Percentiles rank a stretch among this genome's conserved stretches.
Evolutionary conservation across 2,888 invertebrate species (phyloP).

Genomic region (Clistopyga incitator): DNA sequence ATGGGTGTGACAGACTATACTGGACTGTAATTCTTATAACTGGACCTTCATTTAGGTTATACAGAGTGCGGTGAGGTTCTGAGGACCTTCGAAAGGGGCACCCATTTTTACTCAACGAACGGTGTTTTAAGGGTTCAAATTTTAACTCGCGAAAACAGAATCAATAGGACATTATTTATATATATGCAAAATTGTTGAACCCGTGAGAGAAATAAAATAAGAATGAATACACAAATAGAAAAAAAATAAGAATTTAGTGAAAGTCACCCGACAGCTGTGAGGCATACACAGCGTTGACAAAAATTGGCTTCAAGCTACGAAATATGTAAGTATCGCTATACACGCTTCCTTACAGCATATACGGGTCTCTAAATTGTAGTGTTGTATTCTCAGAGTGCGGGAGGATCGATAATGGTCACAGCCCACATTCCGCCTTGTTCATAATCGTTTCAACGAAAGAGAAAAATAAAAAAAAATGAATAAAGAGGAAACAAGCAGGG

Average conservation of each 20-base stretch:
- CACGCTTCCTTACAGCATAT: neutral
- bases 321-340: conserved; percentile 8
- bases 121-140: no score
- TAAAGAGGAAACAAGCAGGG: conserved; percentile 45
- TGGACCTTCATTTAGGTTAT: no score
- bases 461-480: conserved; percentile 39
- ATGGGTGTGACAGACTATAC: no score
- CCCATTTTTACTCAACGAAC: no score
- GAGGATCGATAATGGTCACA: conserved; percentile 56
- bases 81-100: no score
- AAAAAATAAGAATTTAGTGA: neutral
- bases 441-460: conserved; percentile 63
- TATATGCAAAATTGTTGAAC: no score
- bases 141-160: no score
- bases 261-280: neutral
- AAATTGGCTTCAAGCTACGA: neutral
- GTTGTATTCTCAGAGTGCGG: conserved; percentile 15
- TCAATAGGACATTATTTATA: no score
- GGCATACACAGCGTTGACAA: neutral
- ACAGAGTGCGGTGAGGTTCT: no score
- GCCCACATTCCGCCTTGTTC: conserved; percentile 50
- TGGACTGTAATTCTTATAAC: no score
- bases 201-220: no score
- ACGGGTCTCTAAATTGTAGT: conserved; percentile 6
- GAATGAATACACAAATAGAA: no score